A percentile compares a stretch with the other conserved stretches of the same genome.
Evolutionary conservation across 2,797 vertebrate species (phyloP).

Genomic region (Tamandua tetradactyla): DNA sequence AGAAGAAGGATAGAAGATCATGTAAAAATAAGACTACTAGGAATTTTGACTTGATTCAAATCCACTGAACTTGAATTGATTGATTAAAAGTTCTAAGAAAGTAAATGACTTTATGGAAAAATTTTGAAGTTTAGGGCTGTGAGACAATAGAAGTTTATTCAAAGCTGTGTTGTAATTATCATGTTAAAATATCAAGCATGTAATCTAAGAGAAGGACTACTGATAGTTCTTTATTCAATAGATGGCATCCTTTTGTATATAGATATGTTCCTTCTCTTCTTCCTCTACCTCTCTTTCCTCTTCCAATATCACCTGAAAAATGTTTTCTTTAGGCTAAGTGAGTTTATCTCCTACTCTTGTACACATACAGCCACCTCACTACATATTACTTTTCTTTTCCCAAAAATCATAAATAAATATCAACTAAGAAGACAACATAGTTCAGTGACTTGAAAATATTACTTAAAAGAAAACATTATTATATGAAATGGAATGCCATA

Average conservation of each 20-base stretch:
- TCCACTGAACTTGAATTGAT: background rate
- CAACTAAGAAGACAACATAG: background rate
- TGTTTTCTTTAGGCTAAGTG: background rate
- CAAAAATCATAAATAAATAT: background rate
- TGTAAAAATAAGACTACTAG: constrained; percentile 18
- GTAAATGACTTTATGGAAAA: background rate
- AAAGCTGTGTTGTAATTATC: background rate
- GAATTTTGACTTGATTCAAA: constrained; percentile 30
- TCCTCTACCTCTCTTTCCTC: too few relatives aligned
- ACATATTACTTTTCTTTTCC: background rate
- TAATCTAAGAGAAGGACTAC: background rate
- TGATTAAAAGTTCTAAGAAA: background rate
- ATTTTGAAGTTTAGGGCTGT: background rate
- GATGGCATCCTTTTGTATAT: background rate
- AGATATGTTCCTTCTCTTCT: too few relatives aligned
- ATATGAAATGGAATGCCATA: background rate
- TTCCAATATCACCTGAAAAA: background rate
- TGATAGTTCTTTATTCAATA: background rate
- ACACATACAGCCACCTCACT: background rate
- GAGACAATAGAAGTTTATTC: background rate
- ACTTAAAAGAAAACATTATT: constrained; percentile 17
- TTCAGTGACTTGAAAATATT: background rate
- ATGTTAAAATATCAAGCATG: background rate
- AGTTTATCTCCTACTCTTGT: background rate
- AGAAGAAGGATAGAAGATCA: background rate